Conservation (phyloP, 1,140 invertebrate genomes). For the Ridgeia piscesae region DNA sequence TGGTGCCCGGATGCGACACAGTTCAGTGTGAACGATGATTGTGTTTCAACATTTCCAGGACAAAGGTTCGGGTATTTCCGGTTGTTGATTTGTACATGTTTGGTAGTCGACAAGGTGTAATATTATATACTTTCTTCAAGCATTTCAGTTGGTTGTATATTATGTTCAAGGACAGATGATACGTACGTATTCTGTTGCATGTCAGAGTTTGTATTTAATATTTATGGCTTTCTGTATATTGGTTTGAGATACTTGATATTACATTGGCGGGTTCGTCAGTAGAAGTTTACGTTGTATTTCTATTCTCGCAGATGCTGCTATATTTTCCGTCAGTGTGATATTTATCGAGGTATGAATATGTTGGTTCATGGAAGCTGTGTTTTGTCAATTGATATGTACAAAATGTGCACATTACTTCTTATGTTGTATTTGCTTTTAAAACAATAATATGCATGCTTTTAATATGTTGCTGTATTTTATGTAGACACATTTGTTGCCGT, state of each 20-base stretch:
- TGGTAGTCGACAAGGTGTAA: constrained; percentile 4
- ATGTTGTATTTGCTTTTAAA: not conserved
- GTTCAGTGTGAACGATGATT: not conserved
- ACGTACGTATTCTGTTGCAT: not conserved
- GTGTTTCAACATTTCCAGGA: constrained; percentile 5
- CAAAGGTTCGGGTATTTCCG: not conserved
- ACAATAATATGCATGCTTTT: not conserved
- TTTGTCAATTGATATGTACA: not conserved
- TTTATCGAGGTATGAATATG: not conserved
- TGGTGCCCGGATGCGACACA: not conserved
- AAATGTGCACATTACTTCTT: not conserved
- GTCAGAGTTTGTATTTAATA: not conserved
- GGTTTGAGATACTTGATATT: constrained; percentile 1
- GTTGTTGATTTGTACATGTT: constrained; percentile 6
- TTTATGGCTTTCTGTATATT: constrained; percentile 6
- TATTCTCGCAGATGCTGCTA: not conserved
- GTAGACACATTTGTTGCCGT: not conserved
- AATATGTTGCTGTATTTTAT: not conserved
- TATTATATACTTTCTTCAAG: constrained; percentile 6
- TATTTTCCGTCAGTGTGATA: not conserved
- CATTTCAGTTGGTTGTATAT: constrained; percentile 6
- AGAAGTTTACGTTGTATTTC: not conserved
- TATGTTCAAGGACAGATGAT: not conserved
- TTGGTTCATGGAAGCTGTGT: not conserved
- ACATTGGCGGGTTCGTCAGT: not conserved